Base-by-base conservation (phyloP, 30 jellyfish, hydroid and myxozoan species). In the Morbakka virulenta region DNA sequence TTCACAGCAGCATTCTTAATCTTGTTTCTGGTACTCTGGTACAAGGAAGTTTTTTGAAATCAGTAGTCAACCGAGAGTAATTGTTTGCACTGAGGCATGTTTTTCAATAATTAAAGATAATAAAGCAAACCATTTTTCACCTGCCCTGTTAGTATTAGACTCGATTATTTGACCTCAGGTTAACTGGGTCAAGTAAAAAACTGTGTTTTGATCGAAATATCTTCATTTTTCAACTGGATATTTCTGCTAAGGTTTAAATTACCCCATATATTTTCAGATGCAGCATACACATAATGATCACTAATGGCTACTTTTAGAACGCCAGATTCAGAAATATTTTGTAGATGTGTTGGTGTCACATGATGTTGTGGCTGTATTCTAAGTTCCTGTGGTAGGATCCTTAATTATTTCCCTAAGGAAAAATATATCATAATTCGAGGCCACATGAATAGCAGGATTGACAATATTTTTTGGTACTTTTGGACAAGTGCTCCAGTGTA, bases 11-110 rank as follows among this genome's bases (percentile, higher is more conserved):
- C 50, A 49, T 61, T 3, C 74, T 72, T 72, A 26, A 51, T 72
- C 53, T 72, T 72, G 29, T 50, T n/a, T n/a, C n/a, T n/a, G n/a
- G n/a, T n/a, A n/a, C 74, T 50, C 74, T 72, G 26, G 84, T 2
- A 0, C 84, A 3, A 29, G 75, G 63, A 3, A 72, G 84, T 35
- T 72, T 72, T 72, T 50, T 72, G 26, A 49, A 72, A 31, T 72
- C 84, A 41, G 84, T 72, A 1, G 84, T 72, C 84, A 72, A 49
- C 84, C 75, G 52, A 2, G 75, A 62, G 74, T 41, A 35, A 69
- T 69, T 6, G 82, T 69, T 21, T 48, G 73, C 74, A 49, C 28
- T 1, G 84, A 74, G 32, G 84, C 84, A 72, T 49, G 84, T 48
- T 50, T 72, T 21, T 72, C 84, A 13, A 72, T 48, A 1, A 72